Evolutionary conservation across 2,888 invertebrate species (phyloP).

Genomic region (Mesoligia furuncula): DNA sequence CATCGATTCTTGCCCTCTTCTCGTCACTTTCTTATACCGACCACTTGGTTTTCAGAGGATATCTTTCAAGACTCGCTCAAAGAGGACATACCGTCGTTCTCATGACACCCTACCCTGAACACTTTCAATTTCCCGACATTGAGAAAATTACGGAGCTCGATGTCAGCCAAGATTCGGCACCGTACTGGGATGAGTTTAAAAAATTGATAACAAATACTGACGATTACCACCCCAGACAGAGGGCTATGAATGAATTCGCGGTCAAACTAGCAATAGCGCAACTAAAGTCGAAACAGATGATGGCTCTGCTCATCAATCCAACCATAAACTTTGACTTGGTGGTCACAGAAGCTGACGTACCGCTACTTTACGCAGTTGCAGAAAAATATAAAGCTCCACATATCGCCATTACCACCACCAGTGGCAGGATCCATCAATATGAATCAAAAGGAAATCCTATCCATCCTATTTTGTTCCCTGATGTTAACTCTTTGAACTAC

Average conservation of each 20-base stretch:
- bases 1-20: constrained; percentile 83
- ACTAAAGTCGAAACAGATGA: constrained; percentile 83
- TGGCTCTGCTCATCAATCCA: constrained; percentile 81
- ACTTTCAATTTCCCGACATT: constrained; percentile 78
- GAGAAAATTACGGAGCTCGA: constrained; percentile 83
- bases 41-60: constrained; percentile 83
- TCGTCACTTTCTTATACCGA: constrained; percentile 85
- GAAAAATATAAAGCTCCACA: constrained; percentile 89
- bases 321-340: constrained; percentile 90
- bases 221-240: constrained; percentile 79
- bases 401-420: constrained; percentile 88
- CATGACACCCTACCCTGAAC: constrained; percentile 87
- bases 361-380: constrained; percentile 86
- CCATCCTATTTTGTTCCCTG: constrained; percentile 88
- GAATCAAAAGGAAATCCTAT: constrained; percentile 89
- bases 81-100: constrained; percentile 82
- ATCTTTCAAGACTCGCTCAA: constrained; percentile 79
- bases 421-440: constrained; percentile 86
- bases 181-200: constrained; percentile 83
- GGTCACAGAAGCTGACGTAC: constrained; percentile 89
- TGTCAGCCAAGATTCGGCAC: constrained; percentile 81
- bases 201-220: constrained; percentile 80
- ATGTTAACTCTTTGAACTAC: constrained; percentile 84
- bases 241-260: constrained; percentile 77
- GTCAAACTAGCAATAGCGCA: constrained; percentile 83